Percentiles rank a stretch among this genome's conserved stretches.
phyloP scores from a whole-genome alignment of 1,140 invertebrate species.

The Drosophila hydei region DNA sequence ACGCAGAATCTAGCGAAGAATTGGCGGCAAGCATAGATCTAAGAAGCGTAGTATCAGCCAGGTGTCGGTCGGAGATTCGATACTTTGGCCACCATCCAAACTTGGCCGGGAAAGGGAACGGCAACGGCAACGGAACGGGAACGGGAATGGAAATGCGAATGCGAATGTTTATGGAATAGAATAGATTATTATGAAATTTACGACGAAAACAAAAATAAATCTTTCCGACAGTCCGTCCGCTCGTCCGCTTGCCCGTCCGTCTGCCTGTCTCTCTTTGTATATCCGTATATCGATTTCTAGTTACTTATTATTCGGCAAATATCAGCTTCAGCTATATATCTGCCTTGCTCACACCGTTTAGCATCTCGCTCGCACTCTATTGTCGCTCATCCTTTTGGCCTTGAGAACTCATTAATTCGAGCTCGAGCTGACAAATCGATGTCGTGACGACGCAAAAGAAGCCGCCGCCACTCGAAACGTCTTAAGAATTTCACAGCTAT shows the following conservation, averaged over 20 bases:
- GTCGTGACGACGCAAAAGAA: conserved; percentile 38
- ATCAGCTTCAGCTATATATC: neutral
- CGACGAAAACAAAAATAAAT: conserved; percentile 76
- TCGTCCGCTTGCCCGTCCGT: neutral
- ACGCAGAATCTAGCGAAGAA: conserved; percentile 27
- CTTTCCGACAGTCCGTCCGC: conserved; percentile 18
- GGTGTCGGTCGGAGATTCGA: neutral
- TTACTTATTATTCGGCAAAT: conserved; percentile 7
- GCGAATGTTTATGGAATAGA: conserved; percentile 15
- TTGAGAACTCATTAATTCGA: conserved; percentile 64
- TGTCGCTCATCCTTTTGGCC: conserved; percentile 67
- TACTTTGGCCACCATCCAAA: conserved; percentile 20
- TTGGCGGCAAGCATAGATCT: conserved; percentile 15
- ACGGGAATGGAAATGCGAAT: conserved; percentile 27
- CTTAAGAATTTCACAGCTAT: conserved; percentile 59
- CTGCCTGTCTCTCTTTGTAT: neutral
- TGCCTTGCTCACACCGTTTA: too few relatives aligned
- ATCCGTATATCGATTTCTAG: too few relatives aligned
- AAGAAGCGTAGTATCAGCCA: neutral
- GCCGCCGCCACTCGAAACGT: conserved; percentile 54
- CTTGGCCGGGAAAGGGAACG: conserved; percentile 24
- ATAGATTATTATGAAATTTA: conserved; percentile 65
- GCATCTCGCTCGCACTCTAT: conserved; percentile 5
- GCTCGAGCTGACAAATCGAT: conserved; percentile 30
- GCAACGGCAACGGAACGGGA: neutral